Evolutionary conservation across 2,797 vertebrate genomes (phyloP).

Genomic region (Chromobotia macracanthus): DNA sequence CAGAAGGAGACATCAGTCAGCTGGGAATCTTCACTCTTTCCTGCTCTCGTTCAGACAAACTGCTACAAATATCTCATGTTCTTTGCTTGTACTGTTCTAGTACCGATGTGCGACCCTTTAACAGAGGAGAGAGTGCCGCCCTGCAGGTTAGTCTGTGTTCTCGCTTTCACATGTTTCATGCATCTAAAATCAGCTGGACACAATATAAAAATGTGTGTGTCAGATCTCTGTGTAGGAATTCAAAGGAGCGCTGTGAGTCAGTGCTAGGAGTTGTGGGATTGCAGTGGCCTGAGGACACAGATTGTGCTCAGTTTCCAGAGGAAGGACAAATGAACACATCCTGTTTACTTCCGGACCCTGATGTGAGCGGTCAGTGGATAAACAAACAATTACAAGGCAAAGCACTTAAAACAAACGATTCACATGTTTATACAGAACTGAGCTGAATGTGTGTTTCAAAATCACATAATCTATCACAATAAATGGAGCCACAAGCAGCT

Average conservation of each 20-base stretch:
- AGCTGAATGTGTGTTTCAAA: no score
- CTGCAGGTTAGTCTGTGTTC: conserved; percentile 82
- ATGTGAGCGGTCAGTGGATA: conserved; percentile 80
- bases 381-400: neutral
- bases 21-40: conserved; percentile 94
- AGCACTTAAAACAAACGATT: neutral
- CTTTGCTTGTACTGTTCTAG: conserved; percentile 93
- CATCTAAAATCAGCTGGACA: neutral
- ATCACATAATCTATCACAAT: no score
- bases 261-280: conserved; percentile 90
- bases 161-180: neutral
- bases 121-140: conserved; percentile 87
- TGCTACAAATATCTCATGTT: conserved; percentile 98
- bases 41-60: conserved; percentile 93
- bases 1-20: conserved; percentile 92
- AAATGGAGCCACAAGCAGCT: no score
- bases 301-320: conserved; percentile 90
- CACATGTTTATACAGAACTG: neutral
- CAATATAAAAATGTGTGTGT: conserved; percentile 4
- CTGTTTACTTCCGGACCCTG: conserved; percentile 87
- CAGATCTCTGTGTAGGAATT: conserved; percentile 85
- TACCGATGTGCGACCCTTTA: conserved; percentile 89
- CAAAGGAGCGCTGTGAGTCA: conserved; percentile 90
- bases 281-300: conserved; percentile 93
- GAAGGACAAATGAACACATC: conserved; percentile 80